phyloP scores from a whole-genome alignment of 2,888 invertebrate species.

The Allophyes oxyacanthae region DNA sequence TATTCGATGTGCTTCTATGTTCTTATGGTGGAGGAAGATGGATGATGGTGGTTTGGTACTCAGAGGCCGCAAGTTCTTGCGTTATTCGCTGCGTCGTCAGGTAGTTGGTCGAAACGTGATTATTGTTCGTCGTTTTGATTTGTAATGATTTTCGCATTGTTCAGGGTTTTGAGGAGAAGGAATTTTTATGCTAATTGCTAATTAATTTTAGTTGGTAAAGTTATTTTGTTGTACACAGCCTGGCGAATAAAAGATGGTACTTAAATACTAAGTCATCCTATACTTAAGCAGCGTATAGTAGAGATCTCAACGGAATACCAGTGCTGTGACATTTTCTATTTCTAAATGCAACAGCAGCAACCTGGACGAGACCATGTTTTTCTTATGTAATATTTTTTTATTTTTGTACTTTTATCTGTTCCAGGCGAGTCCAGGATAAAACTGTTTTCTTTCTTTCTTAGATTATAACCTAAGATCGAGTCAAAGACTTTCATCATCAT shows the following conservation, averaged over 20 bases:
- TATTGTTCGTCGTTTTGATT: conserved; percentile 56
- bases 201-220: conserved; percentile 10
- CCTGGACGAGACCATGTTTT: too few relatives aligned
- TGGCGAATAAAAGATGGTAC: neutral
- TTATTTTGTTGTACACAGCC: neutral
- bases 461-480: too few relatives aligned
- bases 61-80: conserved; percentile 55
- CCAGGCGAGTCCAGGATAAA: too few relatives aligned
- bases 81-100: conserved; percentile 52
- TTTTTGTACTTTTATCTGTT: too few relatives aligned
- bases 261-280: too few relatives aligned
- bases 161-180: conserved; percentile 12
- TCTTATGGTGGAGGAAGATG: conserved; percentile 11
- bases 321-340: too few relatives aligned
- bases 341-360: too few relatives aligned
- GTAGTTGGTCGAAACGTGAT: conserved; percentile 55
- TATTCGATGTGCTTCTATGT: conserved; percentile 22
- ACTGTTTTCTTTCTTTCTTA: too few relatives aligned
- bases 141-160: conserved; percentile 58
- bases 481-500: too few relatives aligned
- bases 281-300: too few relatives aligned
- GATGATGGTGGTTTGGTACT: conserved; percentile 51
- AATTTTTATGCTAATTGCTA: conserved; percentile 43
- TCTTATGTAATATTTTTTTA: too few relatives aligned
- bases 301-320: too few relatives aligned